Conservation (phyloP, 37 sponge, comb jelly and placozoan genomes). For the Halisarca cf. caerulea region DNA sequence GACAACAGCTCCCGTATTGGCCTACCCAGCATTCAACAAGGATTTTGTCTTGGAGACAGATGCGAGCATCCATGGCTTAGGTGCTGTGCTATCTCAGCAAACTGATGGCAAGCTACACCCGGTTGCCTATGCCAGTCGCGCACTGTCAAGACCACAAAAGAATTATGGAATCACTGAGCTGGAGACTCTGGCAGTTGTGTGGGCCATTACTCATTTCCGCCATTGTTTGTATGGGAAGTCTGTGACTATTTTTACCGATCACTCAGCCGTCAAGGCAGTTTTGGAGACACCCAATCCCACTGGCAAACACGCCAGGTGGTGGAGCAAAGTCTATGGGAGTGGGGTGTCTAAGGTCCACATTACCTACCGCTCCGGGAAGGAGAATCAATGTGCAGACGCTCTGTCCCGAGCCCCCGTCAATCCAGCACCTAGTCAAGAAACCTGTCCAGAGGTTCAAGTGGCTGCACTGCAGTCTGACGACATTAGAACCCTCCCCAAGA, state of each 20-base stretch:
- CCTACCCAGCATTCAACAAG: conserved; percentile 36
- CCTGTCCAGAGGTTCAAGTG: background rate
- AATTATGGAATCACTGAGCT: conserved; percentile 64
- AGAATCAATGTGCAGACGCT: conserved; percentile 49
- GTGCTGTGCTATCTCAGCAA: conserved; percentile 52
- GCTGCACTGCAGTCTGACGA: background rate
- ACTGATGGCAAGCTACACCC: conserved; percentile 31
- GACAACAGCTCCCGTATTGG: conserved; percentile 32
- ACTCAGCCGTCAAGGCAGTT: conserved; percentile 69
- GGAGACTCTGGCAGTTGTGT: conserved; percentile 71
- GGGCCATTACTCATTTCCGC: conserved; percentile 51
- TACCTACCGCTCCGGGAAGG: conserved; percentile 38
- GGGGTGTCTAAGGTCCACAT: conserved; percentile 41
- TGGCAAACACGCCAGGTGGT: conserved; percentile 72
- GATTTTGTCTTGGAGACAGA: conserved; percentile 59
- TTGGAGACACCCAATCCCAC: conserved; percentile 58
- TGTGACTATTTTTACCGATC: conserved; percentile 57
- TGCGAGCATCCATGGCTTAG: conserved; percentile 44
- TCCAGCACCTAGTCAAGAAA: background rate
- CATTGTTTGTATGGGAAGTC: conserved; percentile 52
- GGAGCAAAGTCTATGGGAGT: conserved; percentile 50
- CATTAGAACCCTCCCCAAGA: background rate
- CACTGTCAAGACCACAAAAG: conserved; percentile 45
- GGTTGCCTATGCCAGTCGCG: conserved; percentile 57
- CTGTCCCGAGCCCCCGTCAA: conserved; percentile 28